Evolutionary conservation across 2,113 vertebrate species (phyloP), one percentile per base, ranked within the genome.

Genomic region (Hydrochoerus hydrochaeris): DNA sequence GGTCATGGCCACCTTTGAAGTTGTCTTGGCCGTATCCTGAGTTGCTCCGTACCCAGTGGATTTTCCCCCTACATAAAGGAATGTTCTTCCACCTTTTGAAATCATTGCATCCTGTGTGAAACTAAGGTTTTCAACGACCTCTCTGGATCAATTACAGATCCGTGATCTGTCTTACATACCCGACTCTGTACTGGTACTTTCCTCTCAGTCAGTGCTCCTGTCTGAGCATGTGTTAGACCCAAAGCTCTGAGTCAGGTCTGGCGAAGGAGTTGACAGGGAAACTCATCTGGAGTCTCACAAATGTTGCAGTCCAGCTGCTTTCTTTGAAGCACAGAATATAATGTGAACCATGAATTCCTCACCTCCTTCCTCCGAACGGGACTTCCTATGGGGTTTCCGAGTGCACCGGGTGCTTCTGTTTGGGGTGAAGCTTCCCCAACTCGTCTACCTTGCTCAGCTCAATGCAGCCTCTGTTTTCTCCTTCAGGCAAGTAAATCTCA

Each of bases 401-500:
- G 54, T 19, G n/a, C 82, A 22, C 9, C 3, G 75, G 19, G 69
- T 19, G 7, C 60, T 0, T 0, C 8, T 0, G 3, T 32, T 24
- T 8, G 0, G 32, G 62, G 22, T 1, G 7, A 75, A 65, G 24
- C 2, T 19, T 20, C 41, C 57, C 17, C 11, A 14, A 20, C 7
- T 67, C 52, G 1, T 1, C 12, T 3, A 17, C 67, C 67, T 13
- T 0, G 4, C 54, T 87, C 30, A 0, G 20, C 24, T 52, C 65
- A 8, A 0, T 4, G 17, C 20, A 14, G 17, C 54, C 2, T n/a
- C 13, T 13, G 20, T 4, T 20, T 44, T 7, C 1, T 10, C 1
- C 32, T 26, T 52, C 54, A 13, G 16, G 20, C 82, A 75, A 46
- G 11, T 13, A 5, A 7, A 11, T 28, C 69, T 94, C 5, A 6